phyloP scores from a whole-genome alignment of 64 coral and sea anemone species.

The Astreopora myriophthalma region DNA sequence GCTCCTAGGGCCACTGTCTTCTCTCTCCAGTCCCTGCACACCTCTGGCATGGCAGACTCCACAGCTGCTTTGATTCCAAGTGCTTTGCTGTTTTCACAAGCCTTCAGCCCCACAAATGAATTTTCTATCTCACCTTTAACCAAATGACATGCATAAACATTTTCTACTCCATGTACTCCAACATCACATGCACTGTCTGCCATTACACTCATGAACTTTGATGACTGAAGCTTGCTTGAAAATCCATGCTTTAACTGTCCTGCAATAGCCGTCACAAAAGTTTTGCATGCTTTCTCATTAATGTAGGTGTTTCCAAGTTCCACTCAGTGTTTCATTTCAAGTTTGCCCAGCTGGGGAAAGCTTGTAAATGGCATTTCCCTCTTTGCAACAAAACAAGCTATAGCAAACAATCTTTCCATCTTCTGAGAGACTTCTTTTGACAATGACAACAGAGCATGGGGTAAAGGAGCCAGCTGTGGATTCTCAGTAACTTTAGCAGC shows the following conservation, averaged over 20 bases:
- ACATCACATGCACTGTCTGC: conserved; percentile 55
- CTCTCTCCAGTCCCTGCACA: too few species aligned
- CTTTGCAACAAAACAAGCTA: conserved; percentile 52
- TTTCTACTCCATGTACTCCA: conserved; percentile 46
- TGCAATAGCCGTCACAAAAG: not conserved
- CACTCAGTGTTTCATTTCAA: conserved; percentile 59
- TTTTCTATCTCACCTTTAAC: too few species aligned
- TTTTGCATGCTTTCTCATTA: conserved; percentile 18
- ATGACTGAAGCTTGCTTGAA: conserved; percentile 51
- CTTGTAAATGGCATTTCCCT: conserved; percentile 50
- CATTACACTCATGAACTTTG: conserved; percentile 49
- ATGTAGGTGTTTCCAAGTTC: conserved; percentile 35
- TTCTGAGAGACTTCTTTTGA: too few species aligned
- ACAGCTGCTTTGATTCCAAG: too few species aligned
- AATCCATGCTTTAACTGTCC: conserved; percentile 24
- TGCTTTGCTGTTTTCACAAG: too few species aligned
- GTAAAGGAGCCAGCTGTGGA: conserved; percentile 31
- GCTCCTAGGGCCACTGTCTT: too few species aligned
- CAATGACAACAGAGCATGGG: too few species aligned
- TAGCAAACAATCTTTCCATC: conserved; percentile 41
- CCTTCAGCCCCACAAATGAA: too few species aligned
- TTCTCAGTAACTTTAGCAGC: conserved; percentile 59
- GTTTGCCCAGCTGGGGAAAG: conserved; percentile 33
- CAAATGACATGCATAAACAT: conserved; percentile 32
- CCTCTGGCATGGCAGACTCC: too few species aligned